Conservation (phyloP, 1,140 invertebrate species). For the Pentalonia nigronervosa region DNA sequence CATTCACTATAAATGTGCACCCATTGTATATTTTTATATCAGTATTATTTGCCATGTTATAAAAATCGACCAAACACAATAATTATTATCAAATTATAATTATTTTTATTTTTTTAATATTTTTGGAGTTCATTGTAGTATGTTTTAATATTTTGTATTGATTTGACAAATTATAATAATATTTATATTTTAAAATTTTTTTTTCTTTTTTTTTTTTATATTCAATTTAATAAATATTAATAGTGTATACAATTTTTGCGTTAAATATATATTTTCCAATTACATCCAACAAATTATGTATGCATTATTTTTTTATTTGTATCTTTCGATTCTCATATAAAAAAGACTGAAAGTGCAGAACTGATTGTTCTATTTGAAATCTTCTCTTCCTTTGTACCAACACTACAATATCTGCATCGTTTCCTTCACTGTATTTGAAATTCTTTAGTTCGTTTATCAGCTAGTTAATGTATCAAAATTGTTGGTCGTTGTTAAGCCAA, state of each 20-base stretch:
- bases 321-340: neutral
- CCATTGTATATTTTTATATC: neutral
- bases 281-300: neutral
- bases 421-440: neutral
- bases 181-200: neutral
- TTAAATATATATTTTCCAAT: neutral
- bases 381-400: rapidly evolving
- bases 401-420: neutral
- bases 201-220: neutral
- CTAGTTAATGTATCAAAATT: neutral
- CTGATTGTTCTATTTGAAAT: neutral
- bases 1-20: neutral
- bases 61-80: neutral
- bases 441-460: neutral
- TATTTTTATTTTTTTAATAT: neutral
- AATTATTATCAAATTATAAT: neutral
- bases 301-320: neutral
- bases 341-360: neutral
- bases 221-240: neutral
- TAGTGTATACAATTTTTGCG: neutral
- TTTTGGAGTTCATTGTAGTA: neutral
- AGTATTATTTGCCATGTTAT: slow-evolving; percentile 15
- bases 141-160: neutral
- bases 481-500: neutral
- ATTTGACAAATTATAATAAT: neutral